A percentile compares a stretch with the other conserved stretches of the same genome.
phyloP scores from a whole-genome alignment of 2,888 invertebrate species.

The Steinernema hermaphroditum region DNA sequence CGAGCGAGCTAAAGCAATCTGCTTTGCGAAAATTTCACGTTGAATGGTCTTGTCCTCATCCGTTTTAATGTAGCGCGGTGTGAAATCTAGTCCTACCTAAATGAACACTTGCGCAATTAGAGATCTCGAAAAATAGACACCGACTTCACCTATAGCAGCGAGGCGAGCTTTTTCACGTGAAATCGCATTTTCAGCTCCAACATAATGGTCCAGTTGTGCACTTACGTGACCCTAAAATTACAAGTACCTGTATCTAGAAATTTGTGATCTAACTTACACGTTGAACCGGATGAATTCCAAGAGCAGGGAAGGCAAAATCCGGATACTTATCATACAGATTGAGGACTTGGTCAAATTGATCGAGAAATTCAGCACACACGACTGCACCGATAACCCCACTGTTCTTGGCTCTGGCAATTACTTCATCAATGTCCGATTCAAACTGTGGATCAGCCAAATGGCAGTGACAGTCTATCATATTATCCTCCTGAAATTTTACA shows the following conservation, averaged over 20 bases:
- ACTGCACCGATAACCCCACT: conserved; percentile 53
- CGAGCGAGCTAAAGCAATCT: conserved; percentile 63
- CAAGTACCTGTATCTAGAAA: no score
- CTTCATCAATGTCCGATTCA: conserved; percentile 53
- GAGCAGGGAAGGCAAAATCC: conserved; percentile 55
- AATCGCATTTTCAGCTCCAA: conserved; percentile 62
- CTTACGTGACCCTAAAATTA: conserved; percentile 42
- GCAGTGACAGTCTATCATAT: conserved; percentile 63
- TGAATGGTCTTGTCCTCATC: conserved; percentile 67
- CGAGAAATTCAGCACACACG: conserved; percentile 58
- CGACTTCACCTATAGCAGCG: conserved; percentile 68
- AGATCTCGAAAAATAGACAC: neutral
- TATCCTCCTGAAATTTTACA: no score
- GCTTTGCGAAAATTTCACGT: conserved; percentile 66
- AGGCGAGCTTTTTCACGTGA: conserved; percentile 64
- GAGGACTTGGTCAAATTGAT: conserved; percentile 58
- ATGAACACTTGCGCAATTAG: neutral
- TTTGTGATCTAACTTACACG: conserved; percentile 42
- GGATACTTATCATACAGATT: conserved; percentile 49
- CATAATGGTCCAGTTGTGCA: conserved; percentile 61
- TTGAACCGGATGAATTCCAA: conserved; percentile 67
- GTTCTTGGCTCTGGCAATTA: conserved; percentile 48
- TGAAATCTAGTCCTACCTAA: conserved; percentile 69
- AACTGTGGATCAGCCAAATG: conserved; percentile 61
- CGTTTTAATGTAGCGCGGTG: conserved; percentile 65